Conservation (phyloP, 2,888 invertebrate genomes). For the Microplitis deprimator region DNA sequence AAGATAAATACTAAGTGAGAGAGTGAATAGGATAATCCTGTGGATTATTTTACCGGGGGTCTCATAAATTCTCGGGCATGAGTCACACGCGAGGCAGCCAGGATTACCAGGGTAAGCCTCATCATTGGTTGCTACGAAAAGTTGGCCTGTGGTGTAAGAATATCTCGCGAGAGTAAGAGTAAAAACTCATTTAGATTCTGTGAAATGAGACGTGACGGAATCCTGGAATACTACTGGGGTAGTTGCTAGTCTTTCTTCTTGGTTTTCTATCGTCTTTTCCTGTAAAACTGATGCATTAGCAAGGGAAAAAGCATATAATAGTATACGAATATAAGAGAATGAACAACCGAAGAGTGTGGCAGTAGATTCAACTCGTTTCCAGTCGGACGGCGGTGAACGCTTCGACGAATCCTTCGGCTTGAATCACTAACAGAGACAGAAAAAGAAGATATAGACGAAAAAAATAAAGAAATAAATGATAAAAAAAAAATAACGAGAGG, state of each 20-base stretch:
- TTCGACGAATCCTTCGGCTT: conserved; percentile 38
- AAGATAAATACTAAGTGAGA: conserved; percentile 6
- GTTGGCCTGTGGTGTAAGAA: conserved; percentile 35
- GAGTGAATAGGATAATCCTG: conserved; percentile 60
- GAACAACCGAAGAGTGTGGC: background rate
- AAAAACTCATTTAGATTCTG: conserved; percentile 56
- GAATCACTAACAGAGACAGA: conserved; percentile 24
- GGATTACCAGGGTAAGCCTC: conserved; percentile 53
- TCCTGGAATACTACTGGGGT: conserved; percentile 30
- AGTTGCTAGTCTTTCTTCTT: background rate
- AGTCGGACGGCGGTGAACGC: conserved; percentile 38
- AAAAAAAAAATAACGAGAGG: background rate
- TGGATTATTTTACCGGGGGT: conserved; percentile 59
- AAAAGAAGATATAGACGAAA: background rate
- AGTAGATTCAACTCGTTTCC: conserved; percentile 40
- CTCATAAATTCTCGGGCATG: conserved; percentile 60
- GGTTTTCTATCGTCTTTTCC: conserved; percentile 3
- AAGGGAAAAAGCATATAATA: conserved; percentile 2
- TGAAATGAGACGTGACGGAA: conserved; percentile 54
- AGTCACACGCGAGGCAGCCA: conserved; percentile 30
- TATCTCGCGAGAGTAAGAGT: conserved; percentile 35
- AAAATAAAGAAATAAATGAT: background rate
- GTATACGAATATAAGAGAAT: conserved; percentile 10
- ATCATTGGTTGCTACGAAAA: conserved; percentile 33
- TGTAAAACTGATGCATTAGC: conserved; percentile 9